These are phyloP conservation scores for Holocentrus rufus DNA, from an alignment of 2,797 vertebrate genomes.

Conservation along the genomic window DNA sequence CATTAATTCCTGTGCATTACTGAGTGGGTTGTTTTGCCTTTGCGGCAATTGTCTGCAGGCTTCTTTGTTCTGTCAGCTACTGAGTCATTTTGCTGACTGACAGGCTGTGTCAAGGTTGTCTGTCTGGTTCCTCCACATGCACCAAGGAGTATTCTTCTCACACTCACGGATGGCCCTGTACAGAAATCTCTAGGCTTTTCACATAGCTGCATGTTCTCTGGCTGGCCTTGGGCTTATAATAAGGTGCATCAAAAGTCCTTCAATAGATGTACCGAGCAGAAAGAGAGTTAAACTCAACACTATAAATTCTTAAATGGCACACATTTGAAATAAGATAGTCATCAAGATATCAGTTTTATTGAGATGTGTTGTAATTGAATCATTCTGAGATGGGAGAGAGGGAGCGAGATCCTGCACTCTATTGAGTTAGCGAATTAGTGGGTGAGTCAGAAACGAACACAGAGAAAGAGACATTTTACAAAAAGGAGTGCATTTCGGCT, in stretches of 20 bases:
- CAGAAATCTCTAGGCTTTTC: background rate
- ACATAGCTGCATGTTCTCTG: background rate
- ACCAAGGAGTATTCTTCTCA: slow-evolving; percentile 1
- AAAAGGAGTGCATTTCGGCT: background rate
- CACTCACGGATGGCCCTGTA: background rate
- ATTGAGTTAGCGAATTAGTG: slow-evolving; percentile 12
- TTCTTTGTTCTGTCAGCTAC: slow-evolving; percentile 29
- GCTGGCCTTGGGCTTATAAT: slow-evolving; percentile 16
- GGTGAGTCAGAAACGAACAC: slow-evolving; percentile 9
- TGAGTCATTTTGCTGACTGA: slow-evolving; percentile 33
- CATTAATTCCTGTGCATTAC: slow-evolving; percentile 1
- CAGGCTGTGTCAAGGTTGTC: slow-evolving; percentile 41
- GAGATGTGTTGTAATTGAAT: slow-evolving; percentile 14
- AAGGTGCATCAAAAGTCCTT: slow-evolving; percentile 4
- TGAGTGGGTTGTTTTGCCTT: background rate
- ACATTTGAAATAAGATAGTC: background rate
- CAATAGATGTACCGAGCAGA: background rate
- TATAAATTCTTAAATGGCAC: background rate
- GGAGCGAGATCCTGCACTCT: background rate
- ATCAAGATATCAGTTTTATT: slow-evolving; percentile 7
- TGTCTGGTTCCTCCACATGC: slow-evolving; percentile 52
- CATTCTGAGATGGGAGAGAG: background rate
- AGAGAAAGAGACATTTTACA: background rate
- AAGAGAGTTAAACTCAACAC: slow-evolving; percentile 1
- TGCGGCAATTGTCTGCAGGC: background rate